Conservation (phyloP, 1,140 invertebrate genomes). For the Anthonomus grandis region DNA sequence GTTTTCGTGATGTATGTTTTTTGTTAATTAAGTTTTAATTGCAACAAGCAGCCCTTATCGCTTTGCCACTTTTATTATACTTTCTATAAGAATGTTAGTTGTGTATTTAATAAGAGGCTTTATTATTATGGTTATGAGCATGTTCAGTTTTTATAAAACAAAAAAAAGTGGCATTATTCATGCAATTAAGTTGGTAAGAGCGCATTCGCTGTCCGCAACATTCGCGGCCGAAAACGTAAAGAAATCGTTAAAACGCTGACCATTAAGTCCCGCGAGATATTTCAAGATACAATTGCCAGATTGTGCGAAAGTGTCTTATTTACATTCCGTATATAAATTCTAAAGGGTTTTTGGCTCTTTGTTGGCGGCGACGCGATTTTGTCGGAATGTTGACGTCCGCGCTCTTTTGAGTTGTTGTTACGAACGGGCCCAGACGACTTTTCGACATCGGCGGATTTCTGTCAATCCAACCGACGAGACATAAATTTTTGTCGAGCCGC, state of each 20-base stretch:
- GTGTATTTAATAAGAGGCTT: too few species aligned
- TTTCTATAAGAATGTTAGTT: too few species aligned
- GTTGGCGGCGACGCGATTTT: conserved; percentile 18
- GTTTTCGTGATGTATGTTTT: too few species aligned
- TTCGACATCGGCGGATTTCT: conserved; percentile 24
- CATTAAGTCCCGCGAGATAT: conserved; percentile 21
- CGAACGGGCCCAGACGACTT: conserved; percentile 16
- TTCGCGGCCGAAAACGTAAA: conserved; percentile 18
- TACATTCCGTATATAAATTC: conserved; percentile 24
- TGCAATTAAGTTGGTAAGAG: conserved; percentile 16
- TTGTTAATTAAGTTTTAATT: too few species aligned
- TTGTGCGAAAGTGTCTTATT: conserved; percentile 25
- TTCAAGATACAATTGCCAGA: conserved; percentile 25
- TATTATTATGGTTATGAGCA: too few species aligned
- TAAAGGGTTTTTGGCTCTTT: conserved; percentile 14
- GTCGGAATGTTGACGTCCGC: conserved; percentile 19
- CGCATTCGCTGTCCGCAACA: conserved; percentile 8
- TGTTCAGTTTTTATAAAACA: too few species aligned
- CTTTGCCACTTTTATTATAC: too few species aligned
- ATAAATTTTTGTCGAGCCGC: conserved; percentile 21
- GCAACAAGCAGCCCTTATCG: too few species aligned
- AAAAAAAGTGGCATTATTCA: conserved; percentile 8
- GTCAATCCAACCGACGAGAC: conserved; percentile 18
- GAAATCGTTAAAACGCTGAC: conserved; percentile 21
- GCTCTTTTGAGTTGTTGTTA: conserved; percentile 11